Evolutionary conservation across 2,113 vertebrate species (phyloP).

Genomic region (Macquaria australasica): DNA sequence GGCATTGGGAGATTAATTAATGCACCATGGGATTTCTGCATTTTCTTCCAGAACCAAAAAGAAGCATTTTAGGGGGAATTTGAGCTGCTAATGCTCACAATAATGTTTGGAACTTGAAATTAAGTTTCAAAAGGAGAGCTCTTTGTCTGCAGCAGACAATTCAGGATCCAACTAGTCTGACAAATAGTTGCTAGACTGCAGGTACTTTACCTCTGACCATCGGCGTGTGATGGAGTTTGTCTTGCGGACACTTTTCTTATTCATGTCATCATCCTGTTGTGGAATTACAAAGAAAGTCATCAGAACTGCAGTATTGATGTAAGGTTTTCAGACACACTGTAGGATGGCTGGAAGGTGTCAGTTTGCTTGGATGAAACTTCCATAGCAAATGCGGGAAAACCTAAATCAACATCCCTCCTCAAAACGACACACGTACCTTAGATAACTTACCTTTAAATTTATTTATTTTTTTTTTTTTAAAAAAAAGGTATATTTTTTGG

Average conservation of each 20-base stretch:
- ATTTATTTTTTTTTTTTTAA: no score
- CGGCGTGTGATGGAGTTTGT: slow-evolving; percentile 2
- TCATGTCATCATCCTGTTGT: slow-evolving; percentile 5
- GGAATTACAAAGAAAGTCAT: neutral
- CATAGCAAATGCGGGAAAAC: neutral
- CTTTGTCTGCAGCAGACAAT: neutral
- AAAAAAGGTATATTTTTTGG: no score
- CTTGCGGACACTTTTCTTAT: neutral
- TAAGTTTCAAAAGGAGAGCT: neutral
- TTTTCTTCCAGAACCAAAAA: no score
- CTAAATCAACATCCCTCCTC: neutral
- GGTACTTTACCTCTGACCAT: slow-evolving; percentile 58
- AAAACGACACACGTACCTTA: neutral
- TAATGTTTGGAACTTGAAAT: neutral
- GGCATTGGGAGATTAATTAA: no score
- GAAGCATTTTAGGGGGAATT: neutral
- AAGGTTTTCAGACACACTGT: neutral
- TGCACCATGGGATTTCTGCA: no score
- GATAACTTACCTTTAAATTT: slow-evolving; percentile 44
- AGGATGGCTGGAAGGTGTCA: neutral
- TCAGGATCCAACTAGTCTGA: neutral
- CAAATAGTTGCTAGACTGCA: neutral
- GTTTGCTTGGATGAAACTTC: neutral
- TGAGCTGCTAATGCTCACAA: neutral
- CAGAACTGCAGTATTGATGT: fast-evolving